Evolutionary conservation across 2,113 vertebrate genomes (phyloP).

Genomic region (Gorsachius goisagi): DNA sequence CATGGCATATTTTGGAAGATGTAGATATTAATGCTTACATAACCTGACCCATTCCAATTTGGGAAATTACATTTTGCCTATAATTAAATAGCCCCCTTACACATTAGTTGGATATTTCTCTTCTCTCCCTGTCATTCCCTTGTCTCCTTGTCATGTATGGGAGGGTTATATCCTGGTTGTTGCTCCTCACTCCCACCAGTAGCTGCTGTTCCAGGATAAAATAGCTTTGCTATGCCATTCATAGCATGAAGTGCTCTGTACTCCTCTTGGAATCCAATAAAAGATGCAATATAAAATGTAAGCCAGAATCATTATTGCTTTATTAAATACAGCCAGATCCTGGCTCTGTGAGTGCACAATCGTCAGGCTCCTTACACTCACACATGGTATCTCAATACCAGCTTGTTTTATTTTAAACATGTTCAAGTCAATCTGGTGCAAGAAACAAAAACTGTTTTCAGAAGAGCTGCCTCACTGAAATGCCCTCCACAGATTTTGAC

Average conservation of each 20-base stretch:
- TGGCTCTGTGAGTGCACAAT: not conserved
- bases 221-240: constrained; percentile 49
- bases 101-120: not conserved
- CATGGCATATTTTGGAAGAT: constrained; percentile 32
- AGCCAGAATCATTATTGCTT: constrained; percentile 47
- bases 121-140: constrained; percentile 42
- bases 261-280: constrained; percentile 45
- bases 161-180: constrained; percentile 8
- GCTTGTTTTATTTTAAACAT: constrained; percentile 33
- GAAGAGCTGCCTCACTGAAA: not conserved
- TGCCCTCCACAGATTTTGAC: not conserved
- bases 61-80: constrained; percentile 38
- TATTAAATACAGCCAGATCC: constrained; percentile 53
- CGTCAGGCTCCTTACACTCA: not conserved
- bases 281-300: constrained; percentile 47
- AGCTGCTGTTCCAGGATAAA: constrained; percentile 55
- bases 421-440: constrained; percentile 25
- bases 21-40: not conserved
- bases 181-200: constrained; percentile 51
- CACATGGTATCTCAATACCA: not conserved
- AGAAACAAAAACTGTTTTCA: constrained; percentile 26
- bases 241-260: constrained; percentile 37
- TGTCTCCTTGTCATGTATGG: constrained; percentile 27
- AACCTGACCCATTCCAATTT: constrained; percentile 50
- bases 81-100: constrained; percentile 24